Conservation (phyloP, 2,888 invertebrate species). For the Ceriagrion tenellum region DNA sequence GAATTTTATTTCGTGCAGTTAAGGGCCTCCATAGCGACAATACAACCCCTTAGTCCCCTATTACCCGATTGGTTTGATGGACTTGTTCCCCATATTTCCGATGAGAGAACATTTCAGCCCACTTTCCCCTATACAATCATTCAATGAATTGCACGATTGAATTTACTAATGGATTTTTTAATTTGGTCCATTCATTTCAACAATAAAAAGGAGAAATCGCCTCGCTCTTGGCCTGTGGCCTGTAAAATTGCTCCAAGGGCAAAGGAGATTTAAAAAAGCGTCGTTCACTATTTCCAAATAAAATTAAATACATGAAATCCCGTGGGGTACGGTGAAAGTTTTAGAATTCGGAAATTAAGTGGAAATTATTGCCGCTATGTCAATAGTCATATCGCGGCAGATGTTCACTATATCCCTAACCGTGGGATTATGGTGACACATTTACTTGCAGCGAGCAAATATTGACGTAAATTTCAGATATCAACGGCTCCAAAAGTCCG, state of each 20-base stretch:
- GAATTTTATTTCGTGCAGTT: not conserved
- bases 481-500: too few species aligned
- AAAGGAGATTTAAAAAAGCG: not conserved
- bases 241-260: not conserved
- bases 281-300: not conserved
- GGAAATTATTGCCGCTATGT: too few species aligned
- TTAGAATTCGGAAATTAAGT: too few species aligned
- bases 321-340: too few species aligned
- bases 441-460: too few species aligned
- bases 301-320: too few species aligned
- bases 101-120: not conserved
- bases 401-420: too few species aligned
- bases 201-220: not conserved
- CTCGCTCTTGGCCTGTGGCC: not conserved
- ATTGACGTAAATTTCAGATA: too few species aligned
- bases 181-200: not conserved
- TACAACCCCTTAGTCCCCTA: not conserved
- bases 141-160: not conserved
- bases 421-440: too few species aligned
- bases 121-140: not conserved
- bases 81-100: not conserved
- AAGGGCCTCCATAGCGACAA: not conserved
- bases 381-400: too few species aligned
- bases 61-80: not conserved
- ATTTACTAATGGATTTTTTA: not conserved